Evolutionary conservation across 2,888 invertebrate genomes (phyloP), one percentile per base, ranked within the genome.

Genomic region (Parapristionchus giblindavisi): DNA sequence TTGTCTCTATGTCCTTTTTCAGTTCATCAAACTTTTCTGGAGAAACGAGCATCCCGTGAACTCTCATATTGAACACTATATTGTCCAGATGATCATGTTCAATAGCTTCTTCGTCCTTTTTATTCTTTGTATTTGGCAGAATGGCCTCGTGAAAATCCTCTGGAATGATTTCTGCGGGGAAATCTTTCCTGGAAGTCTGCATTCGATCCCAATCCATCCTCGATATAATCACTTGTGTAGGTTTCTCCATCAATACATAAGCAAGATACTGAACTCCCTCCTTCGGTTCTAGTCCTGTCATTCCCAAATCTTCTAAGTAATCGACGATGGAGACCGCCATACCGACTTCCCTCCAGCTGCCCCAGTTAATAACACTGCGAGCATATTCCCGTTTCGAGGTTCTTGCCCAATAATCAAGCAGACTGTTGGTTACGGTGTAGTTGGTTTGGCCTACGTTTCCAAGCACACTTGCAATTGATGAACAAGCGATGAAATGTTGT

Each of bases 321-420:
- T 77, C 78, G 27, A 77, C 77, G 32, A 85, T 77, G 8, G 76
- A 71, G 4, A 81, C 80, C 5, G 87, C 87, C 84, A 87, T 85
- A 34, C 87, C 87, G 21, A 81, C 80, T 34, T 85, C 85, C 17
- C 77, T 61, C 87, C 87, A 87, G 65, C 85, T 87, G 29, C 85
- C 86, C 87, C 87, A 87, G 72, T 83, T 82, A 60, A 87, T 83
- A 2, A 82, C 76, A 17, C 79, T 80, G 17, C 83, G 82, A 4
- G 77, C 51, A n/a, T 61, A 51, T 2, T 43, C 8, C 1, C 4
- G 1, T 3, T 36, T 38, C 11, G 48, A 24, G 11, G 52, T 27
- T 1, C 34, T 24, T 29, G 75, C 79, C 54, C 81, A 77, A 48
- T 77, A 60, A 54, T 87, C 85, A 58, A 85, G 71, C 52, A 76